Evolutionary conservation across 1,140 invertebrate genomes (phyloP).

Genomic region (Calycopis cecrops): DNA sequence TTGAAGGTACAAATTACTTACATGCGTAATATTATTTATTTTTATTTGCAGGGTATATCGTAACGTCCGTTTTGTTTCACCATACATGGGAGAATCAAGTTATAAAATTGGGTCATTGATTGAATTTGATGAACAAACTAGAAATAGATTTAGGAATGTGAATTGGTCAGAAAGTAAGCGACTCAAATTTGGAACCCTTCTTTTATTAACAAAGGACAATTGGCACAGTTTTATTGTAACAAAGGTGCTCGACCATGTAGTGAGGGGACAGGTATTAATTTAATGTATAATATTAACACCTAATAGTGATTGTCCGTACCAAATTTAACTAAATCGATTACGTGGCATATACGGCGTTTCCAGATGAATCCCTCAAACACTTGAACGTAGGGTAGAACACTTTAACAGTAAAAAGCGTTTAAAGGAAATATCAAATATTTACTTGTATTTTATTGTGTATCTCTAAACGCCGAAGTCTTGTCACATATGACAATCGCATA

Average conservation of each 20-base stretch:
- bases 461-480: too few species aligned
- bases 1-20: too few species aligned
- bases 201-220: conserved; percentile 81
- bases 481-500: too few species aligned
- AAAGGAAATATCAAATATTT: too few species aligned
- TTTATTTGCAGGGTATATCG: conserved; percentile 41
- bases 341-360: too few species aligned
- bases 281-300: too few species aligned
- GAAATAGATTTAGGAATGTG: conserved; percentile 36
- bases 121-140: conserved; percentile 42
- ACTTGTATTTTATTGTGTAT: too few species aligned
- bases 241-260: conserved; percentile 77
- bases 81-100: conserved; percentile 33
- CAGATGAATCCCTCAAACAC: too few species aligned
- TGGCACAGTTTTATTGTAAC: conserved; percentile 82
- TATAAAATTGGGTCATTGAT: conserved; percentile 39
- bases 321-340: too few species aligned
- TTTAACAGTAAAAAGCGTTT: too few species aligned
- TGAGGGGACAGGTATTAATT: conserved; percentile 65
- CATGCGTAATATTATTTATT: conserved; percentile 4
- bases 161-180: conserved; percentile 66
- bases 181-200: conserved; percentile 83
- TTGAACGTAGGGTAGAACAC: too few species aligned
- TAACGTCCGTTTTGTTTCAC: conserved; percentile 43
- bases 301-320: too few species aligned